Evolutionary conservation across 1,140 invertebrate species (phyloP).

Genomic region (Scaptomyza montana): DNA sequence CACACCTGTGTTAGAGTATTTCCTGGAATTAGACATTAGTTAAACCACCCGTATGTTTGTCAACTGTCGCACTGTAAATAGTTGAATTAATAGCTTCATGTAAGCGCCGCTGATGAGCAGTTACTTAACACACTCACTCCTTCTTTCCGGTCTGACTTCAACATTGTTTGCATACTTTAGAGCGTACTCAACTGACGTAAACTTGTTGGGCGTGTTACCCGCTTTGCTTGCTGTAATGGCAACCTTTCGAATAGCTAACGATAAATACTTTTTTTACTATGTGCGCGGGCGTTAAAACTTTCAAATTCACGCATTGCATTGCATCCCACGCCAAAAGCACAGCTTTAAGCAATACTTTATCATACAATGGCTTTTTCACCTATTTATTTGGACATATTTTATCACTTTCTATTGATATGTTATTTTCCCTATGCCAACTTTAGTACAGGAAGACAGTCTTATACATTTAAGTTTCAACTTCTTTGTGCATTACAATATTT

Average conservation of each 20-base stretch:
- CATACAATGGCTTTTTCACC: no score
- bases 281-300: slow-evolving; percentile 20
- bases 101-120: slow-evolving; percentile 73
- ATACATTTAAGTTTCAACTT: no score
- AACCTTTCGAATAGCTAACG: slow-evolving; percentile 27
- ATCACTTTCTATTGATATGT: no score
- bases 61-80: slow-evolving; percentile 64
- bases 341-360: neutral
- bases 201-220: slow-evolving; percentile 30
- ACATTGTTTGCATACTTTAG: slow-evolving; percentile 44
- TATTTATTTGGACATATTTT: no score
- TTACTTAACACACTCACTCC: slow-evolving; percentile 31
- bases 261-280: neutral
- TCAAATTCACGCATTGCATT: slow-evolving; percentile 30
- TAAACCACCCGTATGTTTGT: slow-evolving; percentile 37
- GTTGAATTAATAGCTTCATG: slow-evolving; percentile 76
- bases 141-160: neutral
- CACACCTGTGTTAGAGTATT: neutral
- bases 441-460: no score
- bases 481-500: neutral
- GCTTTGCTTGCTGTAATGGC: slow-evolving; percentile 11
- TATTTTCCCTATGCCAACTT: no score
- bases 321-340: neutral
- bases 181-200: slow-evolving; percentile 36
- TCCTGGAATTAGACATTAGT: slow-evolving; percentile 44